phyloP scores from a whole-genome alignment of 2,797 vertebrate species.

The Mus minutoides region DNA sequence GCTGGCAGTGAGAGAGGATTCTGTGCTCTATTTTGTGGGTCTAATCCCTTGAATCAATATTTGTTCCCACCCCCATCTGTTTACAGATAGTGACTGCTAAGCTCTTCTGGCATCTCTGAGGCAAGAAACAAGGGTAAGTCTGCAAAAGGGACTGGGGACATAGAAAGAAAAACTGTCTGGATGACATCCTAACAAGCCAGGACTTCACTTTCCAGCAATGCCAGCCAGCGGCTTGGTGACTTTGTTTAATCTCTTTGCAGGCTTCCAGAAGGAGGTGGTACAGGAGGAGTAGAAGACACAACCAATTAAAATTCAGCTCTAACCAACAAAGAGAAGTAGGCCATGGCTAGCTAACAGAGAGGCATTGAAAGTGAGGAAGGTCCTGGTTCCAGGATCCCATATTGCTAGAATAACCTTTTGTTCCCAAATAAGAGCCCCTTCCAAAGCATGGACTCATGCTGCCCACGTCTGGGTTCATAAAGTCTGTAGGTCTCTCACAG shows the following conservation, averaged over 20 bases:
- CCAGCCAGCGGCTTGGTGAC: not conserved
- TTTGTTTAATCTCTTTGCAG: slow-evolving; percentile 30
- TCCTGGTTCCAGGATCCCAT: slow-evolving; percentile 25
- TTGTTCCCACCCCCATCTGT: slow-evolving; percentile 47
- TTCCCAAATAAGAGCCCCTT: slow-evolving; percentile 34
- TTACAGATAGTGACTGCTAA: not conserved
- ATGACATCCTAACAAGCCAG: not conserved
- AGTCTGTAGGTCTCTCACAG: not conserved
- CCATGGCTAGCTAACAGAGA: slow-evolving; percentile 74
- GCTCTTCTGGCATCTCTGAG: not conserved
- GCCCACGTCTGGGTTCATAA: not conserved
- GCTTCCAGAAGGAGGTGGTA: slow-evolving; percentile 17
- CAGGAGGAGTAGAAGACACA: not conserved
- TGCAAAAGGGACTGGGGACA: not conserved
- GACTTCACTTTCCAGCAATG: slow-evolving; percentile 44
- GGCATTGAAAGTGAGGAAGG: slow-evolving; percentile 50
- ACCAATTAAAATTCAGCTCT: slow-evolving; percentile 64
- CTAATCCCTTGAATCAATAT: slow-evolving; percentile 72
- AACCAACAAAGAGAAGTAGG: slow-evolving; percentile 71
- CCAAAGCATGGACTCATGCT: not conserved
- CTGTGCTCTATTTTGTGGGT: slow-evolving; percentile 24
- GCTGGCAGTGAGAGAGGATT: slow-evolving; percentile 47
- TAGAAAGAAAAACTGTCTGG: not conserved
- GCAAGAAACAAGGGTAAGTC: not conserved
- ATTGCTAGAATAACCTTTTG: slow-evolving; percentile 51